A percentile compares a stretch with the other conserved stretches of the same genome.
phyloP scores from a whole-genome alignment of 2,797 vertebrate species.

The Fistularia commersonii region DNA sequence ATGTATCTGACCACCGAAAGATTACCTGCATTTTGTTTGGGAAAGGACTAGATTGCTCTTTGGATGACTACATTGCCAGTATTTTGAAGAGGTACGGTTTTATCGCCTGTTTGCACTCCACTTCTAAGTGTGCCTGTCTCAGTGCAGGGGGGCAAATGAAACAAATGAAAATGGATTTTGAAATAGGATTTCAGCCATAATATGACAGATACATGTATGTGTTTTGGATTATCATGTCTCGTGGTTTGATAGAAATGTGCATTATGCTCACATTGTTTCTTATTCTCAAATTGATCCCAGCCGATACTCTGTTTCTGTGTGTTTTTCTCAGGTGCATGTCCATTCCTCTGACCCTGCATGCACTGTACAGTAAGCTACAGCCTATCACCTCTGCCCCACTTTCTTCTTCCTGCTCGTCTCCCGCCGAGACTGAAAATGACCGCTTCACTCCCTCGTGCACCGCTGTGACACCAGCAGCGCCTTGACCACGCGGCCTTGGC shows the following conservation, averaged over 20 bases:
- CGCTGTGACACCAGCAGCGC: slow-evolving; percentile 17
- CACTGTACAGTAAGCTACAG: slow-evolving; percentile 60
- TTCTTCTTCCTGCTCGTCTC: background rate
- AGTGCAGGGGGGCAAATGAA: too few species aligned
- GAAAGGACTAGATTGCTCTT: slow-evolving; percentile 42
- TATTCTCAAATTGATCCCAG: background rate
- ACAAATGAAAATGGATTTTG: too few species aligned
- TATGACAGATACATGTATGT: too few species aligned
- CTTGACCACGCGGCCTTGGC: slow-evolving; percentile 17
- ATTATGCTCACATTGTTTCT: too few species aligned
- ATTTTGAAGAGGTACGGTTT: slow-evolving; percentile 66
- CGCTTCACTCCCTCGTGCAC: slow-evolving; percentile 2
- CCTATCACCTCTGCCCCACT: slow-evolving; percentile 12
- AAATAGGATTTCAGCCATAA: too few species aligned
- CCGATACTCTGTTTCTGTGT: background rate
- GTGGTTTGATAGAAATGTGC: too few species aligned
- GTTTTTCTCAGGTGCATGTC: slow-evolving; percentile 76
- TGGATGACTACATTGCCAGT: slow-evolving; percentile 69
- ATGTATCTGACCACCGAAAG: slow-evolving; percentile 59
- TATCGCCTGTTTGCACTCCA: too few species aligned
- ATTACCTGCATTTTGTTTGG: slow-evolving; percentile 71
- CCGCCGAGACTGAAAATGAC: slow-evolving; percentile 28
- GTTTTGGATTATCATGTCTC: too few species aligned
- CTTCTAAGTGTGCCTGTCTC: too few species aligned
- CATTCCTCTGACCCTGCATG: slow-evolving; percentile 78